These are phyloP conservation scores for Pao palembangensis DNA, from an alignment of 2,113 vertebrate species.

Conservation along the genomic window DNA sequence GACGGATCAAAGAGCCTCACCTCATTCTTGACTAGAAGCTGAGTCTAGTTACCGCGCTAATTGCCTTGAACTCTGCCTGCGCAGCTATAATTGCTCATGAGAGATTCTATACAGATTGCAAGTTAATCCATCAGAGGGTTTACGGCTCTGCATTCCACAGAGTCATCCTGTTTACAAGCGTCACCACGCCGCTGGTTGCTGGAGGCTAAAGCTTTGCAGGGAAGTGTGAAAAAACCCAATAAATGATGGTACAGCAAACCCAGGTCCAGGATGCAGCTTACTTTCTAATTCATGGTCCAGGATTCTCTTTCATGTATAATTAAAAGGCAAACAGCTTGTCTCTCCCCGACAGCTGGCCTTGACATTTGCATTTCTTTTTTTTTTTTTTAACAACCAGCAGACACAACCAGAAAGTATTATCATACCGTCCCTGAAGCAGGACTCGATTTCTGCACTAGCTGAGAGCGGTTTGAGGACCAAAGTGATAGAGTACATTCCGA, in stretches of 20 bases:
- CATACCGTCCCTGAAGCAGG: not conserved
- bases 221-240: conserved; percentile 1
- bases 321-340: conserved; percentile 66
- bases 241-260: not conserved
- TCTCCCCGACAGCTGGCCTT: conserved; percentile 23
- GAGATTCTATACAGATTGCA: conserved; percentile 62
- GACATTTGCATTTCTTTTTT: conserved; percentile 1
- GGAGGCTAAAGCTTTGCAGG: conserved; percentile 18
- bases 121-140: conserved; percentile 60
- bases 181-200: conserved; percentile 35
- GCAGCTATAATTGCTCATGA: conserved; percentile 68
- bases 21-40: conserved; percentile 47
- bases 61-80: conserved; percentile 60
- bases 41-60: conserved; percentile 62
- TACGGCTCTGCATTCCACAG: conserved; percentile 48
- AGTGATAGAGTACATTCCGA: conserved; percentile 31
- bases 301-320: conserved; percentile 66
- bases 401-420: conserved; percentile 11
- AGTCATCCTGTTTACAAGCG: conserved; percentile 46
- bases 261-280: not conserved
- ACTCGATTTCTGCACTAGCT: conserved; percentile 6
- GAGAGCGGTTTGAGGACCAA: conserved; percentile 18
- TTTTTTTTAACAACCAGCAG: not conserved
- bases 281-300: conserved; percentile 47
- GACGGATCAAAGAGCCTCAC: conserved; percentile 60